Evolutionary conservation across 2,113 vertebrate species (phyloP), one percentile per base, ranked within the genome.

Genomic region (Tachysurus fulvidraco): DNA sequence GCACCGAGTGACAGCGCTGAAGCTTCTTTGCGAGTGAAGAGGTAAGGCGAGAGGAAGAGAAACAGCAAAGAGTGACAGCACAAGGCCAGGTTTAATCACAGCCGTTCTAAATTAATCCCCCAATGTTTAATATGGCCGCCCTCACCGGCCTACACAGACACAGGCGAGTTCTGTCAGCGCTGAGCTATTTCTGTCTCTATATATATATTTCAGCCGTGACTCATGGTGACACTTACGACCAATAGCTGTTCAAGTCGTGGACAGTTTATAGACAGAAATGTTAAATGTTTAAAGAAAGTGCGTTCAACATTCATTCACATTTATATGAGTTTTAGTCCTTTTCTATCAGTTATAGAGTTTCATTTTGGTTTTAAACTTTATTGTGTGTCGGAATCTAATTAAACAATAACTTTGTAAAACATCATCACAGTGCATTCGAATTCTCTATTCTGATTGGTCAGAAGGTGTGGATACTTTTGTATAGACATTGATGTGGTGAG

Each of bases 311-410:
- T 41, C 78, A 50, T 30, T 41, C 52, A 14, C 55, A 16, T 62
- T 77, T 60, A 57, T 76, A 30, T n/a, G 30, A 28, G 62, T 25
- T 74, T 60, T 85, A 13, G 3, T 81, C 73, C 28, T 88, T 71
- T 73, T 23, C 16, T n/a, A 52, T 78, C 23, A 30, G 10, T 12
- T 81, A 23, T 46, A 10, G 17, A 25, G 44, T 23, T 77, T 28
- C 46, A 11, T n/a, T 92, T 92, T 91, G 90, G 89, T 67, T 90
- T 36, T 90, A 52, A 74, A 55, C 25, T 69, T 78, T 65, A 84
- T 60, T 62, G 5, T 7, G 57, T 1, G 19, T 59, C 57, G 2
- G 57, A 59, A 21, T 60, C 21, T 60, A 60, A 60, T 60, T 60
- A 60, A 7, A 60, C 21, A 60, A 60, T 8, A 9, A 60, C 7